These are phyloP conservation scores for Apamea crenata DNA, from an alignment of 2,888 invertebrate genomes.

Conservation along the genomic window DNA sequence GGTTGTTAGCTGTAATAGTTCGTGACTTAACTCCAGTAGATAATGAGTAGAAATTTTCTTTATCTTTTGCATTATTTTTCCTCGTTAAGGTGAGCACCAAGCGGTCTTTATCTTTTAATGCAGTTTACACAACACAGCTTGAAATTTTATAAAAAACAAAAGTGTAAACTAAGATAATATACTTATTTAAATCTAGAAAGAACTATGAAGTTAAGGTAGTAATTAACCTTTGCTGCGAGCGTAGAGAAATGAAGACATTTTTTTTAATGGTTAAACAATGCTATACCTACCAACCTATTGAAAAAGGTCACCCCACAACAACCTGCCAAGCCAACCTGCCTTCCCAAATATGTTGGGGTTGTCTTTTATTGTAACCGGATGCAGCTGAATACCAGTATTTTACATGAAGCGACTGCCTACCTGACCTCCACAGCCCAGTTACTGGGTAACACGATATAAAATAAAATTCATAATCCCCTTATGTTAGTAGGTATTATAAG, in stretches of 20 bases:
- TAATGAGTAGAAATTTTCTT: constrained; percentile 29
- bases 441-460: not conserved
- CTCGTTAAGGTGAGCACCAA: constrained; percentile 11
- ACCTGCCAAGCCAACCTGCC: not conserved
- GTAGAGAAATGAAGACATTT: constrained; percentile 14
- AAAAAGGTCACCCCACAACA: not conserved
- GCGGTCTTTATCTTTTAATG: constrained; percentile 68
- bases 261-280: not conserved
- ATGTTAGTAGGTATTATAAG: not conserved
- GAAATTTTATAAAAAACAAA: constrained; percentile 14
- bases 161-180: constrained; percentile 21
- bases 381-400: not conserved
- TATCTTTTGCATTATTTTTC: constrained; percentile 34
- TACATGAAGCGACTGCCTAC: not conserved
- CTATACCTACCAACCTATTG: not conserved
- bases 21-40: constrained; percentile 12
- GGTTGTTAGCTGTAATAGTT: constrained; percentile 1
- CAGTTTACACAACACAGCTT: constrained; percentile 52
- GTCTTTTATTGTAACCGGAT: not conserved
- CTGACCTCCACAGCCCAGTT: not conserved
- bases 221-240: constrained; percentile 28
- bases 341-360: not conserved
- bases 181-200: constrained; percentile 23
- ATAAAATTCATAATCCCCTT: not conserved
- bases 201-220: constrained; percentile 24